Evolutionary conservation across 2,797 vertebrate species (phyloP), one percentile per base, ranked within the genome.

Genomic region (Darevskia mixta): DNA sequence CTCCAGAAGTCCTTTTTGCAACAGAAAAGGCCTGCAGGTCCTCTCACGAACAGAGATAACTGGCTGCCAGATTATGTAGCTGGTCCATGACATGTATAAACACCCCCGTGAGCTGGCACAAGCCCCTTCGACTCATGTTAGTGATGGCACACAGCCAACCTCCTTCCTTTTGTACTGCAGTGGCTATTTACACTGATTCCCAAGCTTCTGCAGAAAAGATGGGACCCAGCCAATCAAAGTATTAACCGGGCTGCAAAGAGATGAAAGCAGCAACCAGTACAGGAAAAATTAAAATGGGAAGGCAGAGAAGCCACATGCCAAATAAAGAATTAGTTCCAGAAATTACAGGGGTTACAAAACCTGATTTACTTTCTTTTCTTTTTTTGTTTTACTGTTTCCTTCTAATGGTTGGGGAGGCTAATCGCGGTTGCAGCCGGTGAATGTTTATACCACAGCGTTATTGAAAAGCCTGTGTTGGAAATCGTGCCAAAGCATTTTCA

Each of bases 241-340:
- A 29, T 87, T 89, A 79, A 77, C 89, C 80, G 79, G 88, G 83
- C 94, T 93, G 89, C 86, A 93, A 66, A 76, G 95, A 87, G 38
- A 82, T 73, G 87, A 95, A 89, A 88, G 86, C 86, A 90, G 82
- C 82, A 81, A 85, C 80, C 79, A 35, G 90, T 87, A 77, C 27
- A 66, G 35, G 35, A 25, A 13, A 18, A 27, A 64, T 27, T 20
- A 49, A 27, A 25, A 25, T 4, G 10, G 15, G 23, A 20, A 23
- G 43, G 43, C 43, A 71, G 79, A 29, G 35, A 79, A 83, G 49
- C 86, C 88, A 76, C 83, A 72, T 82, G 86, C 94, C 95, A 96
- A 94, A 95, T 93, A 32, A 18, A 82, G 91, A 90, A 89, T 92
- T 93, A 87, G 82, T 85, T 87, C 83, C 86, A 92, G 93, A 87